These are phyloP conservation scores for Drosophila ananassae DNA, from an alignment of 1,140 invertebrate genomes.

Conservation along the genomic window DNA sequence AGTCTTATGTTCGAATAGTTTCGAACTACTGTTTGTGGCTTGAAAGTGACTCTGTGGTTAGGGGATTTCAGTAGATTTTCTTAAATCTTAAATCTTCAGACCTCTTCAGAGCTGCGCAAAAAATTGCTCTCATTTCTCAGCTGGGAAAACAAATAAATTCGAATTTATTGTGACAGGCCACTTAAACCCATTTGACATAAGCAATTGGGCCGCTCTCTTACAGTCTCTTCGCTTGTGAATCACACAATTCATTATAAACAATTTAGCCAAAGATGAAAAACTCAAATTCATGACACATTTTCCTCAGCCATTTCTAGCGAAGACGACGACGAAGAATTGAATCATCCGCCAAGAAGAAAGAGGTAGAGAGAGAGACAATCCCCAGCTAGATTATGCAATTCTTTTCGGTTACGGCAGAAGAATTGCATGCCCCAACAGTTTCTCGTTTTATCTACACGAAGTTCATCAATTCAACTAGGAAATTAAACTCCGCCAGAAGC, in stretches of 20 bases:
- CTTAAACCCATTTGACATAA: conserved; percentile 67
- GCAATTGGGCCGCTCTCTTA: conserved; percentile 45
- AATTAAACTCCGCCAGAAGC: conserved; percentile 63
- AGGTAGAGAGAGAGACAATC: conserved; percentile 14
- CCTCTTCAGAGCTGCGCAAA: neutral
- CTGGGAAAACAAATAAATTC: conserved; percentile 54
- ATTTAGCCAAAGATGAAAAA: conserved; percentile 49
- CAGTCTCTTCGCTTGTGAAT: conserved; percentile 44
- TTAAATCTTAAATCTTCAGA: neutral
- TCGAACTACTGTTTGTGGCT: conserved; percentile 17
- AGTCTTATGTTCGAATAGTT: conserved; percentile 37
- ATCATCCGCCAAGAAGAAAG: conserved; percentile 41
- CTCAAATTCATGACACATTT: conserved; percentile 69
- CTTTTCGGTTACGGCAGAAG: conserved; percentile 36
- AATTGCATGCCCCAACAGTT: conserved; percentile 75
- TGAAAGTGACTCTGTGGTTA: neutral
- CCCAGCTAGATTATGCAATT: conserved; percentile 56
- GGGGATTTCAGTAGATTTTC: neutral
- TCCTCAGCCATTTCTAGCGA: conserved; percentile 18
- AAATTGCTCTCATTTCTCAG: conserved; percentile 31
- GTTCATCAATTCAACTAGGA: conserved; percentile 75
- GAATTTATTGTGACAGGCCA: conserved; percentile 73
- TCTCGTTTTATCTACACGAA: conserved; percentile 69
- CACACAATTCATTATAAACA: conserved; percentile 74
- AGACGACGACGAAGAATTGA: conserved; percentile 38